Conservation (phyloP, 2,113 vertebrate genomes). For the Chaetorhynchus papuensis region DNA sequence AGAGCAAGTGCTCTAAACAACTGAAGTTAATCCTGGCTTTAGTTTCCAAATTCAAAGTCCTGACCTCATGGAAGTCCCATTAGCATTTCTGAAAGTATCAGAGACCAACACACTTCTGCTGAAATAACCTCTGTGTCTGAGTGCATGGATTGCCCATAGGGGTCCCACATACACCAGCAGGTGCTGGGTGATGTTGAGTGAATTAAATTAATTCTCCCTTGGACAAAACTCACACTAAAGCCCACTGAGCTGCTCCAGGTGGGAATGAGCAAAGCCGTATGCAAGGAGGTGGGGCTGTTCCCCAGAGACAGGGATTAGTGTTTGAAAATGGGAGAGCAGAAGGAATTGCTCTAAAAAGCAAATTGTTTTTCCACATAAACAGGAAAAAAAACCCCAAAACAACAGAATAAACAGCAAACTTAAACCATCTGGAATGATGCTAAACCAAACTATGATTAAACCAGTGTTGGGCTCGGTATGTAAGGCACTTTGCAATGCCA, state of each 20-base stretch:
- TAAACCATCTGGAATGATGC: not conserved
- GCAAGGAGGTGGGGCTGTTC: not conserved
- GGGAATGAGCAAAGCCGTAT: not conserved
- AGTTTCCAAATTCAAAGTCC: not conserved
- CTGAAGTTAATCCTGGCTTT: not conserved
- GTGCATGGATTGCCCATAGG: accelerated
- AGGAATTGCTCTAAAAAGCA: not conserved
- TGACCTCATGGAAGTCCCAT: not conserved
- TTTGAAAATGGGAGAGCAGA: not conserved
- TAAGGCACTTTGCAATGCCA: not conserved
- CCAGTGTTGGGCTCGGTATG: accelerated
- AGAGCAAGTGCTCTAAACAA: not conserved
- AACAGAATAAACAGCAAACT: not conserved
- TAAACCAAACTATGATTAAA: not conserved
- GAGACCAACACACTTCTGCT: not conserved
- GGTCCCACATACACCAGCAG: accelerated
- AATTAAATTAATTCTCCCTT: not conserved
- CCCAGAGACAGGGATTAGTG: not conserved
- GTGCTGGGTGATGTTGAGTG: not conserved
- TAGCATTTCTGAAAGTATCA: not conserved
- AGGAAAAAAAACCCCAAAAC: too few relatives aligned
- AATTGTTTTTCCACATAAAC: not conserved
- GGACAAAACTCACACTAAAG: accelerated
- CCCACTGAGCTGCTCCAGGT: not conserved
- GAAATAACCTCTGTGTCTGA: not conserved